Evolutionary conservation across 2,888 invertebrate species (phyloP).

Genomic region (Itoplectis maculator): DNA sequence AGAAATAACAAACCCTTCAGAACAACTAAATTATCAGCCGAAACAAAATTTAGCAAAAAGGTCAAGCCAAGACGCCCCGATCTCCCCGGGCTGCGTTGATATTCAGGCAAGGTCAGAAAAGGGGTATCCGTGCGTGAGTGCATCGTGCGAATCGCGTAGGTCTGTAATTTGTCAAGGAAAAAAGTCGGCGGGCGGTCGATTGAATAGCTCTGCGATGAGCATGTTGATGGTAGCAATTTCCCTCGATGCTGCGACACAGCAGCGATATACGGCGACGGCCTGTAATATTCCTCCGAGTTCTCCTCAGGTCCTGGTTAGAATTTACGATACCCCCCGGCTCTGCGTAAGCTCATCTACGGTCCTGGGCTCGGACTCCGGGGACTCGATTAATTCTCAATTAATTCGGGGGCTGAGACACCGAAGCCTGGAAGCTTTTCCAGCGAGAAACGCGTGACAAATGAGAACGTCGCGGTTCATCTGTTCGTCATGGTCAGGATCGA

Average conservation of each 20-base stretch:
- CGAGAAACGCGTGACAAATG: constrained; percentile 48
- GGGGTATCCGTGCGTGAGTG: neutral
- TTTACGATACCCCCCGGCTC: constrained; percentile 32
- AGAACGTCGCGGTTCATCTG: constrained; percentile 18
- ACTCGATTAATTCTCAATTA: constrained; percentile 58
- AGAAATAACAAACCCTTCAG: neutral
- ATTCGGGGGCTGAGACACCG: constrained; percentile 23
- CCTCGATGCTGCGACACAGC: constrained; percentile 18
- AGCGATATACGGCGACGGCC: constrained; percentile 1
- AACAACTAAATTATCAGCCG: neutral
- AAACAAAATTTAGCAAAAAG: neutral
- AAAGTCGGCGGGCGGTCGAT: constrained; percentile 58
- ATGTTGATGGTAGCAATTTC: constrained; percentile 54
- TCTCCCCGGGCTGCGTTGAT: neutral
- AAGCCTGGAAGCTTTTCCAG: constrained; percentile 35
- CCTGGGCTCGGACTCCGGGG: constrained; percentile 11
- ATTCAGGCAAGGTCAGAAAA: constrained; percentile 9
- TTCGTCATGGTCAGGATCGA: constrained; percentile 37
- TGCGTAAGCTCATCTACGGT: constrained; percentile 29
- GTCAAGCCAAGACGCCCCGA: neutral
- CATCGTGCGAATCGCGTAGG: constrained; percentile 25
- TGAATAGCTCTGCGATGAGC: constrained; percentile 54
- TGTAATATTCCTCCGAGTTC: constrained; percentile 20
- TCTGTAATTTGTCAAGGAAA: constrained; percentile 46
- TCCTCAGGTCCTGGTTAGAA: constrained; percentile 10